Evolutionary conservation across 2,888 invertebrate species (phyloP), one percentile per base, ranked within the genome.

Genomic region (Hymenopus coronatus): DNA sequence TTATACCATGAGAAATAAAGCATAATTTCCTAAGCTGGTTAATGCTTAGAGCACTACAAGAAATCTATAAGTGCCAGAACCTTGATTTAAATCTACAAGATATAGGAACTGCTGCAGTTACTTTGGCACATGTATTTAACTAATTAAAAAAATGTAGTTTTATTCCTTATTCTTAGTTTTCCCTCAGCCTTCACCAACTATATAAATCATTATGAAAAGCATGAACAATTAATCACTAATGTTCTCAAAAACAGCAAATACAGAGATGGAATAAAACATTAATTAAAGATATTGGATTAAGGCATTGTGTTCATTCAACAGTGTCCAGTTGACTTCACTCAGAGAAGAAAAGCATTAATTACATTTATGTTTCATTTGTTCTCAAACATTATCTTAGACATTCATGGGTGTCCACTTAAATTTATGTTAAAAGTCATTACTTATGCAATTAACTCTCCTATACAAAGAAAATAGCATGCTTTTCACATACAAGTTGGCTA

Each of bases 221-320:
- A 70, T 70, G 20, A 15, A 70, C 25, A 70, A 70, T 20, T 20
- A 20, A 70, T 70, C 54, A 70, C 54, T 70, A 70, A 70, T 70
- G 54, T 70, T 70, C 54, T 70, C 54, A 70, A 70, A 70, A 20
- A 70, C 25, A 70, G 54, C 20, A 70, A 70, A 70, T 70, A 70
- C 54, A 70, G 25, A 20, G 54, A 20, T 70, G 54, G 54, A 70
- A 70, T 70, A 70, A 70, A 70, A 70, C 54, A 70, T 20, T 25
- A 70, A 70, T 70, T 6, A 70, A 70, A 70, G 54, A 20, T 70
- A 70, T 25, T 70, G 54, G 54, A 70, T 70, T 70, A 70, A 70
- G 54, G 54, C 54, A 87, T n/a, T 87, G 82, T 82, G 81, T 82
- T 87, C 82, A 20, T 86, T 81, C 28, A n/a, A 87, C n/a, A 82